Conservation (phyloP, 2,888 invertebrate species). For the Rhogogaster chlorosoma region DNA sequence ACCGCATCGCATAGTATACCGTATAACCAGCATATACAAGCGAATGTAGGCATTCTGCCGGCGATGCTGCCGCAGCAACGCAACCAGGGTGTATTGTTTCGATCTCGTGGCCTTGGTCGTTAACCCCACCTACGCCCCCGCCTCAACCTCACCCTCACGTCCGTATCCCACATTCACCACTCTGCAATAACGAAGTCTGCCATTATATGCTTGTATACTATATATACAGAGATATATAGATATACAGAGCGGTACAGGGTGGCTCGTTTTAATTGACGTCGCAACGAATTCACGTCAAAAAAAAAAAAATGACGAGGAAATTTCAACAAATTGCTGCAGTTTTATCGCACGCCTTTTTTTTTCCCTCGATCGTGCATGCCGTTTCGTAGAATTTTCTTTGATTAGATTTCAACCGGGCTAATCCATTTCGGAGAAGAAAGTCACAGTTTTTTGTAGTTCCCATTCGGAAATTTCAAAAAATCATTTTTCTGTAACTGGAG, state of each 20-base stretch:
- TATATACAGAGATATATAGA: neutral
- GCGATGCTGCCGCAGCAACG: slow-evolving; percentile 35
- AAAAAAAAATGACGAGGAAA: neutral
- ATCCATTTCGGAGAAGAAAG: neutral
- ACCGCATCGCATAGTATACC: neutral
- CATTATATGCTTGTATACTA: slow-evolving; percentile 34
- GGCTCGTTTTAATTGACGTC: slow-evolving; percentile 17
- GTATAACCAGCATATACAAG: neutral
- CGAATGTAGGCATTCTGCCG: slow-evolving; percentile 24
- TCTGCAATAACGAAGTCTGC: slow-evolving; percentile 51
- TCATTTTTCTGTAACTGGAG: neutral
- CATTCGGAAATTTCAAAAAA: neutral
- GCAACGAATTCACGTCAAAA: neutral
- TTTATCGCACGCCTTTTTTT: neutral
- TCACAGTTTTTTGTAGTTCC: neutral
- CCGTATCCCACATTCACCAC: slow-evolving; percentile 28
- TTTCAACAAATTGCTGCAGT: neutral
- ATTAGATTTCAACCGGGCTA: neutral
- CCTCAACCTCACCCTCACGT: slow-evolving; percentile 4
- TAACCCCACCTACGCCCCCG: slow-evolving; percentile 49
- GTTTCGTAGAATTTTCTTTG: neutral
- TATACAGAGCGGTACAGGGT: neutral
- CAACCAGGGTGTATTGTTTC: slow-evolving; percentile 53
- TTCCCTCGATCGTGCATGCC: neutral
- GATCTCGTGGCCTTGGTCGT: slow-evolving; percentile 54